phyloP scores from a whole-genome alignment of 2,113 vertebrate genomes.

The Clarias macrocephalus region DNA sequence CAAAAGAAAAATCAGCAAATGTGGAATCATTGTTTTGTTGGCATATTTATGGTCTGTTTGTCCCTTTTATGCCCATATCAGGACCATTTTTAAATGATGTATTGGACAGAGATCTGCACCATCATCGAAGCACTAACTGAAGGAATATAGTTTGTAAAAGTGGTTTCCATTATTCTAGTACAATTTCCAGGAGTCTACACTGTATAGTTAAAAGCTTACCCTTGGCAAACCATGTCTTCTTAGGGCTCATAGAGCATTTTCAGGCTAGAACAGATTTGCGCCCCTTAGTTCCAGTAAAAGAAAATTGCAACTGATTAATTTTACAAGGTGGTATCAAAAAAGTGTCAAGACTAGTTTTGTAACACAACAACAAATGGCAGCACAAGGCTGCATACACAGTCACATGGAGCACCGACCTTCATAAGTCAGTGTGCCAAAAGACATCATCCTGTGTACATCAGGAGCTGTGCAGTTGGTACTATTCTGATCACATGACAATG shows the following conservation, averaged over 20 bases:
- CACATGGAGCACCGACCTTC: too few relatives aligned
- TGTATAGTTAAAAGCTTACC: neutral
- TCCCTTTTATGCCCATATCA: neutral
- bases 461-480: too few relatives aligned
- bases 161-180: neutral
- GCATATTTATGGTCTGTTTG: too few relatives aligned
- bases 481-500: too few relatives aligned
- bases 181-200: neutral
- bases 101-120: neutral
- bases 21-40: neutral
- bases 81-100: neutral
- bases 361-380: too few relatives aligned
- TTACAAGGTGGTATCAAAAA: too few relatives aligned
- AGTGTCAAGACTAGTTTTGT: too few relatives aligned
- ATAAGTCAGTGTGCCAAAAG: too few relatives aligned
- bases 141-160: neutral
- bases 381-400: too few relatives aligned
- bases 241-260: neutral
- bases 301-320: neutral
- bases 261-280: neutral
- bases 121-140: neutral
- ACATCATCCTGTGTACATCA: too few relatives aligned
- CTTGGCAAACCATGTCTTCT: neutral
- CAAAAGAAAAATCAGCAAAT: neutral
- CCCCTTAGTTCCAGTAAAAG: neutral